Conservation (phyloP, 1,140 invertebrate genomes). For the Trachelipus rathkii region DNA sequence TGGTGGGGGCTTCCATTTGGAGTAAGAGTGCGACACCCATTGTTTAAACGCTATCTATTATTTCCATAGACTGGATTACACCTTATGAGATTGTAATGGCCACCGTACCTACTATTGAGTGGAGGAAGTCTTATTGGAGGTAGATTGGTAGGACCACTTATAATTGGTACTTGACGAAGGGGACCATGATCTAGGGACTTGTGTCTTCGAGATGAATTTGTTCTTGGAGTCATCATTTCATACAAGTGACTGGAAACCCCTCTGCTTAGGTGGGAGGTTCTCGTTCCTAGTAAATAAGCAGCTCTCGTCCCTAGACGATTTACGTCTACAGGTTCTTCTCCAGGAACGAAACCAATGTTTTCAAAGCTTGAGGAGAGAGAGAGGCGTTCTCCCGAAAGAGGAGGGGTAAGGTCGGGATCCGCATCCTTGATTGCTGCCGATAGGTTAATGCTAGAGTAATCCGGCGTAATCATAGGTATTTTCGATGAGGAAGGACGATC, state of each 20-base stretch:
- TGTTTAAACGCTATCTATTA: conserved; percentile 35
- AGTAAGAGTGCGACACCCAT: conserved; percentile 41
- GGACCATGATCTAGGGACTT: conserved; percentile 37
- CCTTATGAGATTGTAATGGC: conserved; percentile 41
- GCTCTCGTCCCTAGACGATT: conserved; percentile 36
- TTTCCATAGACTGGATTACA: no score
- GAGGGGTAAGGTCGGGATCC: conserved; percentile 19
- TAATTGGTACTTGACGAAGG: conserved; percentile 37
- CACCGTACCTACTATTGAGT: conserved; percentile 36
- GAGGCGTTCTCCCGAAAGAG: conserved; percentile 46
- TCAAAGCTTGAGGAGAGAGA: conserved; percentile 40
- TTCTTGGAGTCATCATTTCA: conserved; percentile 43
- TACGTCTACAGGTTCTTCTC: conserved; percentile 39
- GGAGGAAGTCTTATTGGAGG: conserved; percentile 36
- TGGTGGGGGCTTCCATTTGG: conserved; percentile 35
- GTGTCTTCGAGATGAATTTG: conserved; percentile 32
- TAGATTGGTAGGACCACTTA: conserved; percentile 41
- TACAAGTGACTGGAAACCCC: conserved; percentile 34
- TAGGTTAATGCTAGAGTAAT: conserved; percentile 41
- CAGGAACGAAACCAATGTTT: conserved; percentile 41
- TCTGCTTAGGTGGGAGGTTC: conserved; percentile 18
- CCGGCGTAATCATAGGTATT: conserved; percentile 43
- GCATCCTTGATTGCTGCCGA: conserved; percentile 23
- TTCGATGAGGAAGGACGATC: conserved; percentile 38
- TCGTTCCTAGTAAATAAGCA: conserved; percentile 36